Evolutionary conservation across 2,113 vertebrate species (phyloP), one percentile per base, ranked within the genome.

Genomic region (Galeopterus variegatus): DNA sequence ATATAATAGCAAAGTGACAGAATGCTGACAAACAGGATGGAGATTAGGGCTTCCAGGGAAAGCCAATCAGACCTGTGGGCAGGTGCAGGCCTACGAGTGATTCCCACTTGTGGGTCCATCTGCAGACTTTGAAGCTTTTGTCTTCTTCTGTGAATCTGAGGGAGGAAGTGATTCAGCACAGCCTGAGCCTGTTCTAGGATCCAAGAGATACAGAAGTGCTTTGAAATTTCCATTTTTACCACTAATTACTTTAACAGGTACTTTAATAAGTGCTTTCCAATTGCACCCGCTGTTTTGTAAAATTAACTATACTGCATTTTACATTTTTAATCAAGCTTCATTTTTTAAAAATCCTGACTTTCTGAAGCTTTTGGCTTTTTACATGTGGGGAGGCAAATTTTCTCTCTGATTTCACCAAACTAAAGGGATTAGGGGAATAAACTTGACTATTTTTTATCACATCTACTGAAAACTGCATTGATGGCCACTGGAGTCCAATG

Each of bases 231-330:
- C 96, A 97, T 98, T 98, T 98, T 98, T 97, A 90, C 96, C 95
- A 76, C 87, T 98, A 97, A 97, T 97, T 97, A 96, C 89, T 97
- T 98, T 95, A 96, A 97, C 93, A 96, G 96, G 93, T 97, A 97
- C 92, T 98, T 98, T 97, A 96, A 95, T 84, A 95, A 97, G 87
- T 93, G 80, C 87, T 96, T 97, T 87, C 86, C 97, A 96, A 97
- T 94, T 93, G 85, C 75, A 93, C 87, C 93, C 31, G 75, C 94
- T 98, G 95, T 93, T 98, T 96, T 65, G 21, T 93, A 89, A 94
- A 97, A 97, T 96, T 96, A 95, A 77, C 93, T 83, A 62, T 83
- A 76, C 45, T 45, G 82, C 69, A 82, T 95, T 98, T 98, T 97
- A 82, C 79, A 98, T 93, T 97, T 96, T 97, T 96, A 97, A 98